These are phyloP conservation scores for Paramacrobiotus metropolitanus DNA, from an alignment of 1,140 invertebrate species.

Conservation along the genomic window DNA sequence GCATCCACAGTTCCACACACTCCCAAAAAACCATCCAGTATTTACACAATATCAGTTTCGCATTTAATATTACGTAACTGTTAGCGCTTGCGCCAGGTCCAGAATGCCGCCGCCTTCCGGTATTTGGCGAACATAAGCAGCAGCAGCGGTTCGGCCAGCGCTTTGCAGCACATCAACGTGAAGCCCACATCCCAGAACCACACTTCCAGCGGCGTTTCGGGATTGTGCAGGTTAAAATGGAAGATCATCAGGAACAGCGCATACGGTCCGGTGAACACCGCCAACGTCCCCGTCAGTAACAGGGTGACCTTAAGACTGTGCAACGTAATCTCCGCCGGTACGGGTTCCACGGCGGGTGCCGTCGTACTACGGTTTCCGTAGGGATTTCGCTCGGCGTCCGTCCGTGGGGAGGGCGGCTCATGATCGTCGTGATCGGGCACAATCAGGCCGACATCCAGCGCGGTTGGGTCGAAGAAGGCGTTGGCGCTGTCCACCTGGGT, in stretches of 20 bases:
- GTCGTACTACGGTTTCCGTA: no score
- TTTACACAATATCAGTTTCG: no score
- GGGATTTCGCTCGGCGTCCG: no score
- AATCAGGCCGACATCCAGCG: no score
- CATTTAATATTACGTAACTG: no score
- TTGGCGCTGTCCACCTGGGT: not conserved
- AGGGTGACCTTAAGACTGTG: not conserved
- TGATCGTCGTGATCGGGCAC: no score
- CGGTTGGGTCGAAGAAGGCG: not conserved
- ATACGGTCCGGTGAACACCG: not conserved
- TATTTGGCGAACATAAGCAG: not conserved
- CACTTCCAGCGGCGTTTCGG: not conserved
- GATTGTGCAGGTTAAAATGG: not conserved
- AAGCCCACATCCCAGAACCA: not conserved
- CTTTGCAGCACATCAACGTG: not conserved
- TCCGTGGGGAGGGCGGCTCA: not conserved
- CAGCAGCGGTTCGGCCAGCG: not conserved
- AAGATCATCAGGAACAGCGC: not conserved
- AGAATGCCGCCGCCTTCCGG: no score
- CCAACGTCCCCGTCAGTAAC: not conserved
- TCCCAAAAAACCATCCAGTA: no score
- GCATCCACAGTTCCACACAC: no score
- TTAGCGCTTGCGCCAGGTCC: no score
- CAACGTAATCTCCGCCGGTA: not conserved
- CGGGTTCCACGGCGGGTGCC: not conserved